Evolutionary conservation across 2,888 invertebrate genomes (phyloP).

Genomic region (Elysia crispata): DNA sequence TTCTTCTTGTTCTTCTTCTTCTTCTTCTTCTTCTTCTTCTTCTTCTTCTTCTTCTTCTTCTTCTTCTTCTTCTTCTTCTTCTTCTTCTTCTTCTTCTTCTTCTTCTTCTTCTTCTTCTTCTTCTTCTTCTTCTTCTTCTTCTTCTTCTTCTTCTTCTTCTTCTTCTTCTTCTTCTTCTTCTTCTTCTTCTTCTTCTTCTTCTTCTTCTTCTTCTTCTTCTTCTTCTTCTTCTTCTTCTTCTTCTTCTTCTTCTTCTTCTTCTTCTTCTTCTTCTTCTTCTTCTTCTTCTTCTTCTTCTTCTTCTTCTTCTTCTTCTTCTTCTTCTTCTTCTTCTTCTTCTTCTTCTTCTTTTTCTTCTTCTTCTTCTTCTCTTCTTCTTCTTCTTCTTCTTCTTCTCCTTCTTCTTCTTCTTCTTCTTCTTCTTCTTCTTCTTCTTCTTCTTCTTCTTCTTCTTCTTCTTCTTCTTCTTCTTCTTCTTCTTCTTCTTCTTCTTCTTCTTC

Average conservation of each 20-base stretch:
- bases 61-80: neutral
- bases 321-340: neutral
- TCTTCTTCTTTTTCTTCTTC: neutral
- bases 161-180: neutral
- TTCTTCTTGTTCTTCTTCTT: too few species aligned
- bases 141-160: neutral
- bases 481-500: neutral
- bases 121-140: neutral
- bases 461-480: neutral
- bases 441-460: too few species aligned
- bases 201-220: constrained; percentile 3
- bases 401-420: too few species aligned
- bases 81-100: neutral
- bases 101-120: neutral
- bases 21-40: too few species aligned
- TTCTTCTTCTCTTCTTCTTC: neutral
- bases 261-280: neutral
- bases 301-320: neutral
- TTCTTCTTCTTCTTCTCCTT: neutral
- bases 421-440: too few species aligned
- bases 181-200: neutral
- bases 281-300: neutral
- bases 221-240: neutral
- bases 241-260: neutral
- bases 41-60: too few species aligned